phyloP scores from a whole-genome alignment of 2,797 vertebrate genomes.

The Octomys mimax region DNA sequence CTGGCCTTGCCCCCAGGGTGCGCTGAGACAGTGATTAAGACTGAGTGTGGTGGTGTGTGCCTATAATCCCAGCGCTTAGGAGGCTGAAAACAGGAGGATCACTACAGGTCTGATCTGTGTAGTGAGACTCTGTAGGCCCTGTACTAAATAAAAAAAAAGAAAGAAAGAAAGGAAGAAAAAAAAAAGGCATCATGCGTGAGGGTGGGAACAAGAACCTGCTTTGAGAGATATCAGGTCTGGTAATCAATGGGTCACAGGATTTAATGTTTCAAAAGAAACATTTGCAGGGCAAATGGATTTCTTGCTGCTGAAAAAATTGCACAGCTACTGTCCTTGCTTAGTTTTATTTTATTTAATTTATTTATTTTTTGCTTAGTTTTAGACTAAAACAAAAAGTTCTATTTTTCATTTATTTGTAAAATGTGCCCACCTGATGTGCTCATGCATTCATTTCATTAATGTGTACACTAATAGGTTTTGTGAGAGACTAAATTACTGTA shows the following conservation, averaged over 20 bases:
- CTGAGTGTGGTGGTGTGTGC: too few relatives aligned
- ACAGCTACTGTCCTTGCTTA: neutral
- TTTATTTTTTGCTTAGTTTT: neutral
- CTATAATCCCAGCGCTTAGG: too few relatives aligned
- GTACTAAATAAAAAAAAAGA: too few relatives aligned
- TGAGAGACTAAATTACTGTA: neutral
- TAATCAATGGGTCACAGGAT: neutral
- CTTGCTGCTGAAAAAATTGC: conserved; percentile 36
- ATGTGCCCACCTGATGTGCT: neutral
- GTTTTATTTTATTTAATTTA: neutral
- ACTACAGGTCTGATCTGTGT: too few relatives aligned
- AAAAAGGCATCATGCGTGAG: too few relatives aligned
- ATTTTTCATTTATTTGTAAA: conserved; percentile 57
- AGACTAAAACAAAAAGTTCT: neutral
- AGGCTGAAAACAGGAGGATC: too few relatives aligned
- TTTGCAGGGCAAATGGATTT: neutral
- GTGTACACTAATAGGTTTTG: neutral
- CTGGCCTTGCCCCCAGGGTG: too few relatives aligned
- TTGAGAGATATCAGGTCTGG: conserved; percentile 13
- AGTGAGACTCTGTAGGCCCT: too few relatives aligned
- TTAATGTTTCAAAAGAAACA: conserved; percentile 26
- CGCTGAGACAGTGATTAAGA: too few relatives aligned
- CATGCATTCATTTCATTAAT: neutral
- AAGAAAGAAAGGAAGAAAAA: too few relatives aligned
- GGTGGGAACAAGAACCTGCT: neutral